Conservation (phyloP, 2,888 invertebrate genomes). For the Steinernema carpocapsae region DNA sequence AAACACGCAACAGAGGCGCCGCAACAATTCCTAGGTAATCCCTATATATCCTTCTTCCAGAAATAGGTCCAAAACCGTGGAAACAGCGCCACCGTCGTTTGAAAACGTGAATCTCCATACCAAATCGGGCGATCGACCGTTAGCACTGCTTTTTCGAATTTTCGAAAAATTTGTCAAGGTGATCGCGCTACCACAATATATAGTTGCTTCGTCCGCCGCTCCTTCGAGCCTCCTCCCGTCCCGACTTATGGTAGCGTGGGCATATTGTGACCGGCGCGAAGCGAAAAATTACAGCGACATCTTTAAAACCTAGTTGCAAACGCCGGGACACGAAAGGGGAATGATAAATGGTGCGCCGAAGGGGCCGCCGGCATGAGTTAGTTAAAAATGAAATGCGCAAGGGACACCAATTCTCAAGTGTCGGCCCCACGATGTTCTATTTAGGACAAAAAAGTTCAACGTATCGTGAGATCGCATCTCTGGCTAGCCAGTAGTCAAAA, state of each 20-base stretch:
- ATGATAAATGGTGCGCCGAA: not conserved
- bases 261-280: not conserved
- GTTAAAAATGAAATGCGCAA: not conserved
- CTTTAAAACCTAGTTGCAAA: slow-evolving; percentile 12
- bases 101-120: too few species aligned
- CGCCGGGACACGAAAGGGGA: not conserved
- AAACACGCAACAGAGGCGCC: too few species aligned
- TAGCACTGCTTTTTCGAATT: too few species aligned
- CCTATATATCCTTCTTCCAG: too few species aligned
- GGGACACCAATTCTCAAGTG: not conserved
- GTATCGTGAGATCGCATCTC: not conserved
- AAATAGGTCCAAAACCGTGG: too few species aligned
- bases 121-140: too few species aligned
- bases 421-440: not conserved
- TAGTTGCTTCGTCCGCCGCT: not conserved
- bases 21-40: too few species aligned
- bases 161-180: too few species aligned
- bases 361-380: not conserved
- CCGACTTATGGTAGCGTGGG: too few species aligned
- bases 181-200: too few species aligned
- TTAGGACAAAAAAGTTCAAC: not conserved
- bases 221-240: not conserved
- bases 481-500: not conserved
- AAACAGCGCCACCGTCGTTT: too few species aligned
- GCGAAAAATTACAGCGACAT: not conserved